Evolutionary conservation across 2,113 vertebrate species (phyloP), one percentile per base, ranked within the genome.

Genomic region (Isichthys henryi): DNA sequence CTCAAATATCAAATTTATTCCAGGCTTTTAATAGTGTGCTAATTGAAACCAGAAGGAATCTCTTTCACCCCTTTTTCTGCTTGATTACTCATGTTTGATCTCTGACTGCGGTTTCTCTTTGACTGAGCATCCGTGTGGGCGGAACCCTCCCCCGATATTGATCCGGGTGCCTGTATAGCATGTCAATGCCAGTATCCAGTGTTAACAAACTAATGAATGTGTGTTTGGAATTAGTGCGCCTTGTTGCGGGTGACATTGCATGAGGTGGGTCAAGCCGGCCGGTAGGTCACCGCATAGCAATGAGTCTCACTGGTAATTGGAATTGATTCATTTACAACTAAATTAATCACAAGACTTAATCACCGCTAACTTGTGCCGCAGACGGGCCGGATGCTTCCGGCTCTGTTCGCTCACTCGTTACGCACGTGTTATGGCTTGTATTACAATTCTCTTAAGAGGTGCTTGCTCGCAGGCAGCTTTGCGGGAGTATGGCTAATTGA

Each of bases 341-440:
- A 97, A 97, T 98, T 97, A 97, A 97, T 98, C 96, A 96, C 94
- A 92, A 93, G 92, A 92, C 95, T 97, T 97, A 97, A 97, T 97
- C 96, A 95, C 93, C 95, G 92, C 94, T 95, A 95, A 95, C 95
- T 96, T 96, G 95, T 94, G 95, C 92, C 91, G 92, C 0, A 90
- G 90, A 84, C 92, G 93, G 91, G 91, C 91, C 92, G 92, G 93
- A 92, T 93, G 70, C 58, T 84, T 48, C 39, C 8, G 39, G 35
- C 48, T 88, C 19, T n/a, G 5, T 82, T 31, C 49, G 45, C 74
- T 35, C n/a, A 49, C 21, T 83, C 39, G 31, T 89, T 82, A 45
- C 6, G 50, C 49, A 5, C 52, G 49, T 82, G 19, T 83, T 87
- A 48, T 1, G 45, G 45, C n/a, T 80, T 85, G 88, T 84, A 58